These are phyloP conservation scores for Kradibia gibbosae DNA, from an alignment of 1,140 invertebrate species.

Conservation along the genomic window DNA sequence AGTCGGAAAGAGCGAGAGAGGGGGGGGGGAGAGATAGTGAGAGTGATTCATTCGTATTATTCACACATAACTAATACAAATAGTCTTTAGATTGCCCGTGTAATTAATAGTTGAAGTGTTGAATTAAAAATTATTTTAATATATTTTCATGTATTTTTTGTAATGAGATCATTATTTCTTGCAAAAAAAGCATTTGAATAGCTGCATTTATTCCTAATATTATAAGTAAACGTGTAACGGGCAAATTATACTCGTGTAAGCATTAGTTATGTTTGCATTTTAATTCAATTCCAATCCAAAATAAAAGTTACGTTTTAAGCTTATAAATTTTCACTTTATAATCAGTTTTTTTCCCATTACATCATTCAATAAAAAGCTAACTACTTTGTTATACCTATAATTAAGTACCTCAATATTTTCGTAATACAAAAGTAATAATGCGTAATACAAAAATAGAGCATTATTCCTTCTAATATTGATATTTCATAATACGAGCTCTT, in stretches of 20 bases:
- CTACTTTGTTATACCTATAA: not conserved
- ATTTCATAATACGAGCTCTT: slow-evolving; percentile 6
- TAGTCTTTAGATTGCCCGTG: not conserved
- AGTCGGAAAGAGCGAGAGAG: no score
- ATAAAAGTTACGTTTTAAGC: slow-evolving; percentile 3
- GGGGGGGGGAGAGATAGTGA: no score
- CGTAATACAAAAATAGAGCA: not conserved
- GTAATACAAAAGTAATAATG: slow-evolving; percentile 8
- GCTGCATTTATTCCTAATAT: not conserved
- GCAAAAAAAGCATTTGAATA: not conserved
- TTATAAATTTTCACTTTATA: not conserved
- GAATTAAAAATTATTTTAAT: not conserved
- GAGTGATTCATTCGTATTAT: no score
- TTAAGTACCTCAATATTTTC: slow-evolving; percentile 25
- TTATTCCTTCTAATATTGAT: slow-evolving; percentile 7
- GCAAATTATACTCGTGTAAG: not conserved
- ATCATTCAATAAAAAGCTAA: not conserved
- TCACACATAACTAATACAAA: not conserved
- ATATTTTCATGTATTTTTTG: not conserved
- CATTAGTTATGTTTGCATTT: slow-evolving; percentile 19
- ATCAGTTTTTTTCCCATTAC: not conserved
- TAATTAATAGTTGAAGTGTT: not conserved
- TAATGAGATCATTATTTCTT: not conserved
- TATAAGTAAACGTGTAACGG: not conserved
- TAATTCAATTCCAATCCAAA: not conserved